Evolutionary conservation across 2,888 invertebrate genomes (phyloP).

Genomic region (Xylota segnis): DNA sequence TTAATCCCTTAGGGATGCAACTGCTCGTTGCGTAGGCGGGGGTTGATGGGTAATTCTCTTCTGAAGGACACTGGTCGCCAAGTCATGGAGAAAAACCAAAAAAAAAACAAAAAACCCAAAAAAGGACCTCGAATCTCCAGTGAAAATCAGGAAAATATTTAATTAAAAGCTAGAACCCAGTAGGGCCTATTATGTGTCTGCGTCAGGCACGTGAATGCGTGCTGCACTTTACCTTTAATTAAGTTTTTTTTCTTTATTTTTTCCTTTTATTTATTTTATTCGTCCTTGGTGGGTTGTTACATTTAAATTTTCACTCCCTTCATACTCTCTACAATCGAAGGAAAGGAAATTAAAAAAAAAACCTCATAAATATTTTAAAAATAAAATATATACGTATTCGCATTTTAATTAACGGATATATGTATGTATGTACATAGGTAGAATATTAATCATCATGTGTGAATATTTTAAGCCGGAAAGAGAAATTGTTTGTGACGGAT

Average conservation of each 20-base stretch:
- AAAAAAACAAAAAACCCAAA: neutral
- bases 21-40: neutral
- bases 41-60: neutral
- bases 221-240: constrained; percentile 63
- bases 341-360: constrained; percentile 37
- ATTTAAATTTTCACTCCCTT: neutral
- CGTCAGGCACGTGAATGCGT: constrained; percentile 32
- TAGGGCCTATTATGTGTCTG: constrained; percentile 37
- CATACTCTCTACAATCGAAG: too few relatives aligned
- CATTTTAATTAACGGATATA: constrained; percentile 41
- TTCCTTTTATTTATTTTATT: constrained; percentile 4
- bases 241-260: constrained; percentile 44
- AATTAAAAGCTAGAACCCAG: constrained; percentile 66
- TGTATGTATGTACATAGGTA: too few relatives aligned
- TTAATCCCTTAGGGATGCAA: constrained; percentile 36
- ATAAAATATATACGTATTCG: constrained; percentile 37
- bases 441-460: constrained; percentile 31
- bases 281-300: constrained; percentile 4
- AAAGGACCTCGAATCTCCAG: neutral
- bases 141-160: constrained; percentile 58
- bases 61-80: constrained; percentile 30
- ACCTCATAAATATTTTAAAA: constrained; percentile 45
- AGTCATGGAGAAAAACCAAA: neutral
- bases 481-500: neutral
- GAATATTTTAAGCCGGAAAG: neutral